Percentiles rank a stretch among this genome's conserved stretches.
These are phyloP conservation scores for Volucella inanis DNA, from an alignment of 2,888 invertebrate genomes.

Conservation along the genomic window DNA sequence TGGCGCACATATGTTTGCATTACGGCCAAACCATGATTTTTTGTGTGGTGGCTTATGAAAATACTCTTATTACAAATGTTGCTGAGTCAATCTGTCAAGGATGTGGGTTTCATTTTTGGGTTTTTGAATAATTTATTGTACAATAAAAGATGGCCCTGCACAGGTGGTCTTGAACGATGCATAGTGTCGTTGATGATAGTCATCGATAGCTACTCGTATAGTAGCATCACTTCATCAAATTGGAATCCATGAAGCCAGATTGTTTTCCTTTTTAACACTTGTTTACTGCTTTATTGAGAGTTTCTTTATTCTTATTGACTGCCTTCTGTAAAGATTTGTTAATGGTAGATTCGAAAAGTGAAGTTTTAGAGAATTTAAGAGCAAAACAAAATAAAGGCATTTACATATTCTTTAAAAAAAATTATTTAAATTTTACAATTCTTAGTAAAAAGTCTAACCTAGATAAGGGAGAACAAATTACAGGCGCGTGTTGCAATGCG, in stretches of 20 bases:
- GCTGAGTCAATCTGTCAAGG: constrained; percentile 32
- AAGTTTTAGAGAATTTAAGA: too few relatives aligned
- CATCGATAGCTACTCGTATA: constrained; percentile 12
- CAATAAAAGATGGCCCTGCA: constrained; percentile 52
- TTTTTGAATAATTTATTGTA: constrained; percentile 64
- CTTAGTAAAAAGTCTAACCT: too few relatives aligned
- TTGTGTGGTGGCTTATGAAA: not conserved
- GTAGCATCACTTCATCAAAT: constrained; percentile 41
- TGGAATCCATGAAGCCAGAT: constrained; percentile 35
- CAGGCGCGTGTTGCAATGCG: too few relatives aligned
- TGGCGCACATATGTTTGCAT: constrained; percentile 18
- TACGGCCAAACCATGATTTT: constrained; percentile 14
- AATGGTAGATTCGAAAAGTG: too few relatives aligned
- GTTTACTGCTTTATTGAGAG: not conserved
- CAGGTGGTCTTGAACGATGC: not conserved
- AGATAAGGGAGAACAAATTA: too few relatives aligned
- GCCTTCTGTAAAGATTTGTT: too few relatives aligned
- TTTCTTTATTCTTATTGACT: too few relatives aligned
- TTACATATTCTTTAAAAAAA: too few relatives aligned
- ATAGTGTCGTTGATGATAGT: constrained; percentile 4
- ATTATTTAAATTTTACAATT: too few relatives aligned
- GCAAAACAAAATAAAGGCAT: too few relatives aligned
- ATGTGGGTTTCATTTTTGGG: constrained; percentile 28
- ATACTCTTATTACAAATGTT: not conserved
- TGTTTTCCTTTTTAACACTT: not conserved